Evolutionary conservation across 2,888 invertebrate species (phyloP).

Genomic region (Orchesella flavescens): DNA sequence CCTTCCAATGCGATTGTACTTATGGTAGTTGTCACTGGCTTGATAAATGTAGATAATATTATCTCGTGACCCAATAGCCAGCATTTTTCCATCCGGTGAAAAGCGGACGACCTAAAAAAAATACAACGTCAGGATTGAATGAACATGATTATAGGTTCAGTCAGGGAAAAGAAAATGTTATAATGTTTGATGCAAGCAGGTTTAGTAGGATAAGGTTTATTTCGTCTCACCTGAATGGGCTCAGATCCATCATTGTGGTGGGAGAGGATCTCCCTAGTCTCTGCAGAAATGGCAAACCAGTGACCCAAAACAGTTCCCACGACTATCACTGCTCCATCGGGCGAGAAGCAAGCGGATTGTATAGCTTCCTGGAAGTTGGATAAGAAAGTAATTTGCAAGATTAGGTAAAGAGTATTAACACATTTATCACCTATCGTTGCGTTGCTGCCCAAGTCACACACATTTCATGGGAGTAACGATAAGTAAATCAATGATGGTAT

Average conservation of each 20-base stretch:
- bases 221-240: constrained; percentile 77
- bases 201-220: no score
- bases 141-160: no score
- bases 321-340: constrained; percentile 83
- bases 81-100: constrained; percentile 85
- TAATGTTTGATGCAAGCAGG: no score
- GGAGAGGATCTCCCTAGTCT: constrained; percentile 82
- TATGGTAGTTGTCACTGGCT: constrained; percentile 83
- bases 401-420: no score
- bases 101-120: constrained; percentile 82
- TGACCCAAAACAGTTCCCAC: constrained; percentile 86
- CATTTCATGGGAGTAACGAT: no score
- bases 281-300: constrained; percentile 89
- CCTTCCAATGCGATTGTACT: constrained; percentile 87
- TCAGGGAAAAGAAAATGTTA: no score
- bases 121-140: constrained; percentile 74
- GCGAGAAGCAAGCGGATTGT: constrained; percentile 87
- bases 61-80: constrained; percentile 91
- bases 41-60: constrained; percentile 93
- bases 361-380: constrained; percentile 82
- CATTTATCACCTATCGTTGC: no score
- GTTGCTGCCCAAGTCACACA: no score
- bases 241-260: constrained; percentile 82
- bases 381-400: constrained; percentile 38
- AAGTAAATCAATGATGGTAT: no score